phyloP scores from a whole-genome alignment of 2,113 vertebrate species.

The Saguinus midas region DNA sequence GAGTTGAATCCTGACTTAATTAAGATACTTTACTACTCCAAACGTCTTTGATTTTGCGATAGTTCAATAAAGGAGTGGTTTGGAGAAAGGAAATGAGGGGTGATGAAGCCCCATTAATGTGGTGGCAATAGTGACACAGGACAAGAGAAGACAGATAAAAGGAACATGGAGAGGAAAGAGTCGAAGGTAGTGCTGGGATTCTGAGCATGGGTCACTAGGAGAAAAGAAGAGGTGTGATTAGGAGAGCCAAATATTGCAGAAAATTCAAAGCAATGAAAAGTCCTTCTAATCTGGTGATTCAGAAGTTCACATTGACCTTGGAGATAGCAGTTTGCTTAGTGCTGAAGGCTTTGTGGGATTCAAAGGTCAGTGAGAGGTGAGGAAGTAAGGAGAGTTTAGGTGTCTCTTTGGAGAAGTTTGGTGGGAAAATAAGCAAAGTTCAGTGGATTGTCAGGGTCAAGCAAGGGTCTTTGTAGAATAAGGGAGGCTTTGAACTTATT shows the following conservation, averaged over 20 bases:
- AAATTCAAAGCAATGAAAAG: neutral
- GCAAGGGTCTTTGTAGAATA: neutral
- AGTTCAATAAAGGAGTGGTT: neutral
- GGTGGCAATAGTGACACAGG: neutral
- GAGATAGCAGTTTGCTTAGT: neutral
- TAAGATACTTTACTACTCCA: slow-evolving; percentile 47
- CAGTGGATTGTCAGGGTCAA: neutral
- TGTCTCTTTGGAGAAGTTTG: neutral
- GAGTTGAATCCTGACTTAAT: slow-evolving; percentile 57
- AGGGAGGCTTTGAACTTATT: neutral
- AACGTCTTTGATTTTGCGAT: slow-evolving; percentile 32
- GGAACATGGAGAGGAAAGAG: neutral
- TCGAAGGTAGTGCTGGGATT: neutral
- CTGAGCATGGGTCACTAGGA: neutral
- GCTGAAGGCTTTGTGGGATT: slow-evolving; percentile 21
- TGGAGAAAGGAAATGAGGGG: slow-evolving; percentile 7
- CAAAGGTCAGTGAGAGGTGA: neutral
- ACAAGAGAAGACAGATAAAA: neutral
- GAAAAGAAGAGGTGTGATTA: neutral
- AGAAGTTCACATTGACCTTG: neutral
- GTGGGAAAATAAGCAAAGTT: neutral
- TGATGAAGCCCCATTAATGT: neutral
- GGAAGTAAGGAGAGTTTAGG: neutral
- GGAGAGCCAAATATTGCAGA: slow-evolving; percentile 3
- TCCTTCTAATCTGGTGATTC: neutral